Evolutionary conservation across 2,888 invertebrate genomes (phyloP).

Genomic region (Steinernema scapterisci): DNA sequence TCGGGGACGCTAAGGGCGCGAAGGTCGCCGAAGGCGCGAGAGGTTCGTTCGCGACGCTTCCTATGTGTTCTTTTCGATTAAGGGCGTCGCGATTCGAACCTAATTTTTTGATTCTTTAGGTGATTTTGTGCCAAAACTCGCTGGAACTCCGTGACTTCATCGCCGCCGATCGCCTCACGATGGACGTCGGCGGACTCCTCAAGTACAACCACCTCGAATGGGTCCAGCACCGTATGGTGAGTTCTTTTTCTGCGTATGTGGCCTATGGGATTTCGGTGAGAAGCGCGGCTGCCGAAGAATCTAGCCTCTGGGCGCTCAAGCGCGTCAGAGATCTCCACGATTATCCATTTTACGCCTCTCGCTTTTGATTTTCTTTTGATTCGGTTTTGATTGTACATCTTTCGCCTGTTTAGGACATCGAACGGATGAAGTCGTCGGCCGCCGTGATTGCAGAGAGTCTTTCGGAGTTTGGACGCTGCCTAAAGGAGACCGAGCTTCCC

Average conservation of each 20-base stretch:
- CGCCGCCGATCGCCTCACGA: conserved; percentile 78
- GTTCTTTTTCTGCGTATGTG: conserved; percentile 67
- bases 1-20: neutral
- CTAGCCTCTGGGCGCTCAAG: neutral
- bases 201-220: conserved; percentile 91
- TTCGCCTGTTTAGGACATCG: conserved; percentile 78
- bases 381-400: conserved; percentile 6
- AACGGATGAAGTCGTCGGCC: conserved; percentile 89
- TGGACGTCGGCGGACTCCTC: conserved; percentile 85
- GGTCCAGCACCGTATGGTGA: conserved; percentile 93
- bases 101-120: conserved; percentile 67
- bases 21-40: neutral
- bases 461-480: conserved; percentile 83
- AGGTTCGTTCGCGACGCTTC: neutral
- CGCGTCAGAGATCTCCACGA: neutral
- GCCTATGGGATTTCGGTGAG: neutral
- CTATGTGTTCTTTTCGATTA: neutral
- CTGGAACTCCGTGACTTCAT: conserved; percentile 86
- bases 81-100: neutral
- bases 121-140: conserved; percentile 81
- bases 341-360: conserved; percentile 2
- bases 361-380: neutral
- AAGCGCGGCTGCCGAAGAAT: neutral
- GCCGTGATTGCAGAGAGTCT: conserved; percentile 85
- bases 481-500: conserved; percentile 87